These are phyloP conservation scores for Fukomys damarensis DNA, from an alignment of 2,113 vertebrate genomes.

Conservation along the genomic window DNA sequence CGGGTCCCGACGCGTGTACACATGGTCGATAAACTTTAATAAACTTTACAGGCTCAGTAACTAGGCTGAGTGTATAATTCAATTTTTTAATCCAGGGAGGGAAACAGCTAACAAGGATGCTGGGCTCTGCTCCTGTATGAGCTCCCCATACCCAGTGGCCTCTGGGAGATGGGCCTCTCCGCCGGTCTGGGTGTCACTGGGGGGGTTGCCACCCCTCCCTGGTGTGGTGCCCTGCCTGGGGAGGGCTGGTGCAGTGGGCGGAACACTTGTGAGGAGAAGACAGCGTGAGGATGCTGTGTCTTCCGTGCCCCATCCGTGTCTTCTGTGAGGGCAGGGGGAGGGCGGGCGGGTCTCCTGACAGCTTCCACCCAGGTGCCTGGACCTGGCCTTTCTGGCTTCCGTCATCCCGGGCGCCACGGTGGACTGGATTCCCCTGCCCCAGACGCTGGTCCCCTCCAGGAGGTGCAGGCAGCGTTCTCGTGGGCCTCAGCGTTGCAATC, in stretches of 20 bases:
- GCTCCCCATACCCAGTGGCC: slow-evolving; percentile 66
- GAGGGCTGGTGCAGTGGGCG: slow-evolving; percentile 10
- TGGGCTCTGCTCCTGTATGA: slow-evolving; percentile 79
- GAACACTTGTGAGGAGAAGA: slow-evolving; percentile 71
- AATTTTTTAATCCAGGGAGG: slow-evolving; percentile 89
- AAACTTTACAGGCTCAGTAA: slow-evolving; percentile 88
- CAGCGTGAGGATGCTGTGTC: slow-evolving; percentile 25
- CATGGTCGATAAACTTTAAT: slow-evolving; percentile 91
- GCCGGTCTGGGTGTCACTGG: slow-evolving; percentile 56
- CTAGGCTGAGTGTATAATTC: slow-evolving; percentile 87
- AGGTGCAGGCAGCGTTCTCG: slow-evolving; percentile 65
- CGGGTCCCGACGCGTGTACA: slow-evolving; percentile 87
- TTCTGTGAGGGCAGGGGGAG: slow-evolving; percentile 43
- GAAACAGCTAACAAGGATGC: slow-evolving; percentile 85
- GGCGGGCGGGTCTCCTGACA: not conserved
- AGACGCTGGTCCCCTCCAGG: slow-evolving; percentile 40
- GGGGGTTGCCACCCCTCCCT: slow-evolving; percentile 74
- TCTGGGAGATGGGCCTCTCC: slow-evolving; percentile 43
- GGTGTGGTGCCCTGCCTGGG: slow-evolving; percentile 72
- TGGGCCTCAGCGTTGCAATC: slow-evolving; percentile 19
- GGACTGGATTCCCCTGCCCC: slow-evolving; percentile 12
- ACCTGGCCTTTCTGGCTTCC: not conserved
- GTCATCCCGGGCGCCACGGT: not conserved
- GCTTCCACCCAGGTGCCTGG: not conserved
- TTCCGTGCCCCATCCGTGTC: slow-evolving; percentile 31